Conservation (phyloP, 30 jellyfish, hydroid and myxozoan genomes). For the Cassiopea xamachana region DNA sequence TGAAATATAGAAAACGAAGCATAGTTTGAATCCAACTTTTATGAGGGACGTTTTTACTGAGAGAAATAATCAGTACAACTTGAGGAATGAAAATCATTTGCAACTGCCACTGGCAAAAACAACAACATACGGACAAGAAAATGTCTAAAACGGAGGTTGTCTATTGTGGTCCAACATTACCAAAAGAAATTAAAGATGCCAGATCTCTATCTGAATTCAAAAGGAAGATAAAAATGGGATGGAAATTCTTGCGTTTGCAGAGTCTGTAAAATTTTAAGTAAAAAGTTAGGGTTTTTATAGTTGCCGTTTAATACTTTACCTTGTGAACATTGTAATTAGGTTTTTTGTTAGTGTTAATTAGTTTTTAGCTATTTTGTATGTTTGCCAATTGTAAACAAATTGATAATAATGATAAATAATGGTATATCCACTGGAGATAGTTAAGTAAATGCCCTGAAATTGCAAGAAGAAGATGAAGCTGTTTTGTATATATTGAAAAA, state of each 20-base stretch:
- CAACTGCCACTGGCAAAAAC: background rate
- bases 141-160: conserved; percentile 31
- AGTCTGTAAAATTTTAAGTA: background rate
- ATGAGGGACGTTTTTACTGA: background rate
- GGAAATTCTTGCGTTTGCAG: conserved; percentile 50
- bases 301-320: background rate
- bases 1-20: conserved; percentile 17
- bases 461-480: no score
- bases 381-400: background rate
- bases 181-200: conserved; percentile 23
- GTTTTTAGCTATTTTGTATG: conserved; percentile 14
- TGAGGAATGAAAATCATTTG: background rate
- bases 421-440: no score
- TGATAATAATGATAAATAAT: no score
- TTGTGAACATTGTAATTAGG: conserved; percentile 2
- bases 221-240: conserved; percentile 22
- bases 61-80: conserved; percentile 12
- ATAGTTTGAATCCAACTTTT: background rate
- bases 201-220: conserved; percentile 17
- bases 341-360: conserved; percentile 9
- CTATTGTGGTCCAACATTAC: conserved; percentile 19
- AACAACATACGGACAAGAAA: conserved; percentile 12
- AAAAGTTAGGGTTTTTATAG: conserved; percentile 21
- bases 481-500: background rate
- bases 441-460: no score